Base-by-base conservation (phyloP, 2,888 invertebrate species). In the Drosophila mulleri region DNA sequence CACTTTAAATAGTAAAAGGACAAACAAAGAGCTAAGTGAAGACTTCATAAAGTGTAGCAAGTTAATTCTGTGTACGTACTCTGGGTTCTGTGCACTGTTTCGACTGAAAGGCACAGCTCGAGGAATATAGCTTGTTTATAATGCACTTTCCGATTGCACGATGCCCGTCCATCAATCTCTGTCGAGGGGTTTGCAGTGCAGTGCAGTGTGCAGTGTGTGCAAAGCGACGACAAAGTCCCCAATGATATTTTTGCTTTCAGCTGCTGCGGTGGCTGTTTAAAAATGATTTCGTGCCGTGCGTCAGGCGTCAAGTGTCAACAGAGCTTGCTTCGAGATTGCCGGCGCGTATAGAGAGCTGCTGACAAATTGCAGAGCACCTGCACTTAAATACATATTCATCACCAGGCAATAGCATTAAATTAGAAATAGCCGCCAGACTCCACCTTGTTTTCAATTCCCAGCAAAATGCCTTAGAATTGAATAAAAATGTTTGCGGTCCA, bases 331-430 rank as follows among this genome's bases (percentile, higher is more conserved):
- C 54, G 20, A 44, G 48, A 41, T 54, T 23, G 16, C 47, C 42
- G 50, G 14, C 23, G 56, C 54, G 50, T 41, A 61, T 61, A 57
- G 52, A 47, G 41, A 57, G 60, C 75, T 60, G 67, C 67, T 67
- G 74, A 86, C 67, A 88, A 88, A 86, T 80, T 86, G 77, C 64
- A 67, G 59, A 65, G 68, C 71, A 86, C 80, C 83, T 83, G 76
- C 63, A 69, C 81, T 78, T 83, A 69, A 83, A 75, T 62, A 74
- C 70, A 82, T 80, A 84, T 82, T 76, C 72, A 85, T 82, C 86
- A 76, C 71, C 20, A 44, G 37, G 20, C 45, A 69, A 62, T 56
- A 39, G 20, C 48, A 75, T 65, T 56, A 50, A 74, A 74, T 60
- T 52, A 45, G 37, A 57, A 48, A 39, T 29, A 39, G 39, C 42